Percentiles rank a stretch among this genome's conserved stretches.
phyloP scores from a whole-genome alignment of 2,113 vertebrate species.

The Pionites leucogaster region DNA sequence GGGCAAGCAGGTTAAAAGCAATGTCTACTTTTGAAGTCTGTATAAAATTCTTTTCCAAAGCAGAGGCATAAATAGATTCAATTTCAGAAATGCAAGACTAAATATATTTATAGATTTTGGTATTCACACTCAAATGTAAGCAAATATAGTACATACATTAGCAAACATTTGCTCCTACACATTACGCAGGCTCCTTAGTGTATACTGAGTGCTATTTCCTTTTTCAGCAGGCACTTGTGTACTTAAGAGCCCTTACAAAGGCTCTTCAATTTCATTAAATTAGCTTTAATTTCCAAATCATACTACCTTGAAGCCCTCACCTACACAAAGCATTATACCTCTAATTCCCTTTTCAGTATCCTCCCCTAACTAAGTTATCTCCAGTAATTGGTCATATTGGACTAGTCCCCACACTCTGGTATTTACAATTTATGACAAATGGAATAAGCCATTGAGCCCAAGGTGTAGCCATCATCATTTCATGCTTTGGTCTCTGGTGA shows the following conservation, averaged over 20 bases:
- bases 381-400: background rate
- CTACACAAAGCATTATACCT: background rate
- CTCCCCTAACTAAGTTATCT: background rate
- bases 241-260: background rate
- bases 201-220: background rate
- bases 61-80: background rate
- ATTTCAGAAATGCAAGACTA: background rate
- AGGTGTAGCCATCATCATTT: background rate
- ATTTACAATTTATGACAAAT: slow-evolving; percentile 23
- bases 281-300: background rate
- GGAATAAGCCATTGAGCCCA: background rate
- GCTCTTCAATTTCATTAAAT: background rate
- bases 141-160: background rate
- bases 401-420: background rate
- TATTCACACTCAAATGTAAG: background rate
- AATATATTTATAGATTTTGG: background rate
- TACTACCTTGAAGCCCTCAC: background rate
- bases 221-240: background rate
- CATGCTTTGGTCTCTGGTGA: slow-evolving; percentile 18
- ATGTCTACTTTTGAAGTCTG: background rate
- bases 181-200: background rate
- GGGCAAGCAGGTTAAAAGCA: background rate
- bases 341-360: background rate
- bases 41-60: background rate
- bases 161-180: background rate